phyloP scores from a whole-genome alignment of 2,797 vertebrate genomes.

The Triplophysa bombifrons region DNA sequence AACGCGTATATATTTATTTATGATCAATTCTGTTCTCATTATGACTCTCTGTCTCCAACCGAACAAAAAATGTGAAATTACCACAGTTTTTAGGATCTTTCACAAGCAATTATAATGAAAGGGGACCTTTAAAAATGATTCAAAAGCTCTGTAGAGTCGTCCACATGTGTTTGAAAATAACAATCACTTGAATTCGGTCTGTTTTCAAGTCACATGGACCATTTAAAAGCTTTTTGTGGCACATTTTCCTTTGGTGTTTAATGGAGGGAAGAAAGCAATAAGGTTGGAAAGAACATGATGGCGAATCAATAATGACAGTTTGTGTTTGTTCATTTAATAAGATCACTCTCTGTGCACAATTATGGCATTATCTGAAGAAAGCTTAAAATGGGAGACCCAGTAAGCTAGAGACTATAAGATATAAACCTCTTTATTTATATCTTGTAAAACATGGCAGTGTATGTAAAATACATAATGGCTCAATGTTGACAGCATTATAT shows the following conservation, averaged over 20 bases:
- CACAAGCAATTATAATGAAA: not conserved
- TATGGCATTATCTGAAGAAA: constrained; percentile 7
- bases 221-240: not conserved
- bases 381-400: not conserved
- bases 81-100: not conserved
- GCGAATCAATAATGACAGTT: not conserved
- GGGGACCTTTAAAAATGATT: not conserved
- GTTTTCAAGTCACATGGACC: too few species aligned
- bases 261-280: not conserved
- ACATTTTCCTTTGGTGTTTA: not conserved
- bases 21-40: too few species aligned
- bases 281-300: not conserved
- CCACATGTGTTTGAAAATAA: too few species aligned
- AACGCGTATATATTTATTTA: too few species aligned
- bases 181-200: too few species aligned
- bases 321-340: not conserved
- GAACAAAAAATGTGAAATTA: not conserved
- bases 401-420: not conserved
- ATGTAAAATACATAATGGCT: not conserved
- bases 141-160: too few species aligned
- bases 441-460: constrained; percentile 9
- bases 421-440: constrained; percentile 38
- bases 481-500: constrained; percentile 21
- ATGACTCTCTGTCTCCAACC: not conserved
- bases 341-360: not conserved